Evolutionary conservation across 2,113 vertebrate genomes (phyloP), one percentile per base, ranked within the genome.

Genomic region (Xenus cinereus): DNA sequence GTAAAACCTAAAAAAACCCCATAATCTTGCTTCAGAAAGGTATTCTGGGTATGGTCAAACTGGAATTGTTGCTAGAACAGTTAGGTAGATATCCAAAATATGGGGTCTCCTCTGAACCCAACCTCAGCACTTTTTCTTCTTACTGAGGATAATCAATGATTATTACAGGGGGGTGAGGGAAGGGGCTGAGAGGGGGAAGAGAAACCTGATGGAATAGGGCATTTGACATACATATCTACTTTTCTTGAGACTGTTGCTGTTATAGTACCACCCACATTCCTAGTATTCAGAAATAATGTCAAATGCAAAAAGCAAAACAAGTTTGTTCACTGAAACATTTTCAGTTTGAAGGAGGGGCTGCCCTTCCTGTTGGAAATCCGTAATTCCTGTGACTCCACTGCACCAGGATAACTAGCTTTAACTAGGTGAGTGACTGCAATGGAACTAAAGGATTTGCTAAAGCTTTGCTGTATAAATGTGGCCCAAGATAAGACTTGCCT

Each of bases 121-220:
- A 6, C 22, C 33, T 39, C 23, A 35, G 37, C 26, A 21, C 22
- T 32, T 54, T 75, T 62, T 23, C 46, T 62, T 33, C 23, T 19
- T 18, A 37, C 11, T 39, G 37, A 39, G 37, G 10, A 39, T 39
- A 39, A 39, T 39, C 37, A 39, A 39, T 39, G 69, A 17, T 53
- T 60, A 35, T 19, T 68, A 32, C 8, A 2, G 3, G 33, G 16
- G 2, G 6, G 6, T 0, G 1, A 35, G 16, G 14, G 17, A 10
- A 26, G 15, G 9, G 14, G 37, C 27, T 77, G 54, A 48, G 20
- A 28, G 4, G 10, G 45, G 45, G 33, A 35, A 27, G 67, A 50
- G 89, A 83, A 50, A 14, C 1, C 19, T 62, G 23, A 26, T 12
- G 12, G 16, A 56, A 41, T 39, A 60, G 33, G 59, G 66, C 45